A percentile compares a stretch with the other conserved stretches of the same genome.
Conservation (phyloP, 2,797 vertebrate genomes). For the Phalloptychus januarius region DNA sequence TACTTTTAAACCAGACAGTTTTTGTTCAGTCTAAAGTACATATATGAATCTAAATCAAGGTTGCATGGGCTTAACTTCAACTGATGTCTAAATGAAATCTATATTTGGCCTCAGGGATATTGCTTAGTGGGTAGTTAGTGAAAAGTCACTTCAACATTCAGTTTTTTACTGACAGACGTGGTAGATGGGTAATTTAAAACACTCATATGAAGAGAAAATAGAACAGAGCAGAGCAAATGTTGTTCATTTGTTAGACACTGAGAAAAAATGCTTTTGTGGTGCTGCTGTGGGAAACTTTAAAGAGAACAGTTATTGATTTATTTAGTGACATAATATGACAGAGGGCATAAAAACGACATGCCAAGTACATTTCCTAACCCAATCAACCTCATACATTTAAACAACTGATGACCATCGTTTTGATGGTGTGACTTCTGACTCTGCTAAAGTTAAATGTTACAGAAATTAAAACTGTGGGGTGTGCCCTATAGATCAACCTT, state of each 20-base stretch:
- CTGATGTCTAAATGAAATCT: neutral
- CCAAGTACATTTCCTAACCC: neutral
- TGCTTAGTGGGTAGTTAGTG: neutral
- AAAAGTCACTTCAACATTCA: neutral
- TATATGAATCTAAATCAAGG: neutral
- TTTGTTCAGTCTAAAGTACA: neutral
- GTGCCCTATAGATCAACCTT: neutral
- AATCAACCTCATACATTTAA: neutral
- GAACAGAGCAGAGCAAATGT: neutral
- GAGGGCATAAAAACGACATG: neutral
- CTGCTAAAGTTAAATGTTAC: neutral
- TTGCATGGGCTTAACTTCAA: neutral
- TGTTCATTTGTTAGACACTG: neutral
- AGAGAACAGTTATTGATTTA: neutral
- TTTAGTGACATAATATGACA: neutral
- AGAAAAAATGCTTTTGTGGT: neutral
- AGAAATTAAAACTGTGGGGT: neutral
- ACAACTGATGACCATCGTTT: neutral
- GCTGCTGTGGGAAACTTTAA: neutral
- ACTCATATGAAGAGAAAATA: neutral
- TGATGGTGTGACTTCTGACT: neutral
- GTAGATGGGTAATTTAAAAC: neutral
- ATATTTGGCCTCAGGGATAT: neutral
- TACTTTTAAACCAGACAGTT: neutral
- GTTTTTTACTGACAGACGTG: neutral